Conservation (phyloP, 2,797 vertebrate species). For the Alosa sapidissima region DNA sequence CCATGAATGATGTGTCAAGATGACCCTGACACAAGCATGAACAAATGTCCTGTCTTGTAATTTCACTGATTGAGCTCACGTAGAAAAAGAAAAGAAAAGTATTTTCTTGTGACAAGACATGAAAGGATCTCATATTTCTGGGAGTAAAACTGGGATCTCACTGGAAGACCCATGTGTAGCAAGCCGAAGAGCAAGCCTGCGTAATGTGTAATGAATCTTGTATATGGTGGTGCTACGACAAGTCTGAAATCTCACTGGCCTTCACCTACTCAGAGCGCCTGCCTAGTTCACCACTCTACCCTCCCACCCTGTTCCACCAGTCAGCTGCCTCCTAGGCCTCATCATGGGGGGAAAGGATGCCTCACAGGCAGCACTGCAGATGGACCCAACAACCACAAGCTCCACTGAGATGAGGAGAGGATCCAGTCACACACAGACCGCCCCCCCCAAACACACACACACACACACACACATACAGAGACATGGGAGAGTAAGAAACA, state of each 20-base stretch:
- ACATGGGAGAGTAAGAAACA: constrained; percentile 72
- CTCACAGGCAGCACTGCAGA: not conserved
- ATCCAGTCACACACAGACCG: not conserved
- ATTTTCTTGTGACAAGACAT: not conserved
- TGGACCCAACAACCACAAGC: not conserved
- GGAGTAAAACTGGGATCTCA: not conserved
- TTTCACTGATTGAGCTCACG: constrained; percentile 20
- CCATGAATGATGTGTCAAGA: constrained; percentile 50
- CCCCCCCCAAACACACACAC: not conserved
- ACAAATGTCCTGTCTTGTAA: not conserved
- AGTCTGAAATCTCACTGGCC: not conserved
- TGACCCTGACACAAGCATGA: not conserved
- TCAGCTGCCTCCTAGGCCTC: not conserved
- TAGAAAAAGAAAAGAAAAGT: not conserved
- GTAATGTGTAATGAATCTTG: not conserved
- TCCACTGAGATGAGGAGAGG: not conserved
- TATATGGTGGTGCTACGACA: not conserved
- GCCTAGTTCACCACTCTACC: not conserved
- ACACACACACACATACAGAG: constrained; percentile 43
- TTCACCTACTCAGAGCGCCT: not conserved
- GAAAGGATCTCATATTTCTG: not conserved
- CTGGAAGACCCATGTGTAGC: not conserved
- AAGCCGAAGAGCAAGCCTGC: not conserved
- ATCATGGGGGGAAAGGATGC: not conserved
- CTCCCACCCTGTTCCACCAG: not conserved